Base-by-base conservation (phyloP, 2,888 invertebrate genomes). In the Dicycla oo region DNA sequence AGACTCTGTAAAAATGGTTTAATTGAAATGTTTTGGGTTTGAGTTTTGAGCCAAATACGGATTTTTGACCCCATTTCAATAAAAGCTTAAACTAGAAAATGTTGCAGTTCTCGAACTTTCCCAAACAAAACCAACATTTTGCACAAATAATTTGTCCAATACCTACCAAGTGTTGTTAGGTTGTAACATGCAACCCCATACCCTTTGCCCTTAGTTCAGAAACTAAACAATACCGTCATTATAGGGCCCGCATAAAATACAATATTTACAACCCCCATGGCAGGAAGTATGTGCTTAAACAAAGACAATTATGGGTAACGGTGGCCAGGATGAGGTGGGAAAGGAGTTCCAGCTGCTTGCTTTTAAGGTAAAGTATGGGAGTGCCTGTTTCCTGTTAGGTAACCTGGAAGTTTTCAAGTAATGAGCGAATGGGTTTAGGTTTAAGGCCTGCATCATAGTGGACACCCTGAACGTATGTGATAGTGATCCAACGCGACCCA, bases 241-340 rank as follows among this genome's bases (percentile, higher is more conserved):
- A 90, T 86, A 73, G 75, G 88, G 77, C 91, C 91, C 91, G 91
- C 91, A 92, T 92, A 90, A 91, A 92, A 87, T 87, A 87, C 77
- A 86, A 82, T 88, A 86, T 88, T 86, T 84, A 86, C 86, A 80
- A 85, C 82, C 85, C 88, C 87, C 83, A 78, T 82, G 74, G 66
- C 74, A 80, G 78, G 82, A 82, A 80, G 81, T 64, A 60, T 78
- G 80, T 73, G 69, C 70, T 80, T 75, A 75, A 78, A 77, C 72
- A 80, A 75, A 75, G 69, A 74, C 62, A 72, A 82, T 85, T 80
- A 80, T 70, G 73, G 61, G 69, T 34, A 75, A 85, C 73, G 68
- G 75, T 64, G 26, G 67, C 20, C 30, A 40, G 61, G 34, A 60
- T 57, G 34, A 71, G 67, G 65, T 81, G 68, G 77, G 76, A 38